A percentile compares a stretch with the other conserved stretches of the same genome.
phyloP scores from a whole-genome alignment of 2,797 vertebrate genomes.

The Nannoperca obscura region DNA sequence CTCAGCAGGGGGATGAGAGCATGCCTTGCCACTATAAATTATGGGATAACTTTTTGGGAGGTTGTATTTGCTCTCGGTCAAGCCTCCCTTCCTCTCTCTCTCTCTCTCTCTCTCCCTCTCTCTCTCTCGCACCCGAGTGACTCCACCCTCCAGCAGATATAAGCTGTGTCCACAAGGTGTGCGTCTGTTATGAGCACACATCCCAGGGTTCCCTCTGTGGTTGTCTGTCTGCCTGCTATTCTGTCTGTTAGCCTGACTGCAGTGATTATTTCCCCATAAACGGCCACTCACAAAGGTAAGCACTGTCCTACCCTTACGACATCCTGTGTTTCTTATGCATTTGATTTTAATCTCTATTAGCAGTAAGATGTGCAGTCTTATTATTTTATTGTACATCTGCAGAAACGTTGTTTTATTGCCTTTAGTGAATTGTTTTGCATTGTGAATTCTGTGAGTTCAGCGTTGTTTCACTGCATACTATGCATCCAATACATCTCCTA shows the following conservation, averaged over 20 bases:
- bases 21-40: slow-evolving; percentile 59
- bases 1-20: slow-evolving; percentile 38
- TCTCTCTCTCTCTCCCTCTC: slow-evolving; percentile 24
- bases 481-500: neutral
- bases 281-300: slow-evolving; percentile 76
- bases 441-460: neutral
- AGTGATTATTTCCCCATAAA: slow-evolving; percentile 75
- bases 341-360: neutral
- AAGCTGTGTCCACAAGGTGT: slow-evolving; percentile 91
- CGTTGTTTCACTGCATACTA: neutral
- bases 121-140: slow-evolving; percentile 66
- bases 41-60: slow-evolving; percentile 42
- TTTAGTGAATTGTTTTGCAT: neutral
- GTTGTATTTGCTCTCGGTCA: slow-evolving; percentile 48
- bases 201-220: slow-evolving; percentile 75
- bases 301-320: neutral
- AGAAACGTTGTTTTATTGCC: neutral
- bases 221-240: slow-evolving; percentile 64
- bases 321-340: neutral
- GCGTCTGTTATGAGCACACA: slow-evolving; percentile 88
- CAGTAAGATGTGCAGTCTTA: no score
- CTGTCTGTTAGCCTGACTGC: slow-evolving; percentile 54
- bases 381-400: neutral
- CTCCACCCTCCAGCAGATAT: slow-evolving; percentile 97
- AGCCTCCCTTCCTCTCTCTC: slow-evolving; percentile 45